A percentile compares a stretch with the other conserved stretches of the same genome.
These are phyloP conservation scores for Steinernema hermaphroditum DNA, from an alignment of 2,888 invertebrate species.

Conservation along the genomic window DNA sequence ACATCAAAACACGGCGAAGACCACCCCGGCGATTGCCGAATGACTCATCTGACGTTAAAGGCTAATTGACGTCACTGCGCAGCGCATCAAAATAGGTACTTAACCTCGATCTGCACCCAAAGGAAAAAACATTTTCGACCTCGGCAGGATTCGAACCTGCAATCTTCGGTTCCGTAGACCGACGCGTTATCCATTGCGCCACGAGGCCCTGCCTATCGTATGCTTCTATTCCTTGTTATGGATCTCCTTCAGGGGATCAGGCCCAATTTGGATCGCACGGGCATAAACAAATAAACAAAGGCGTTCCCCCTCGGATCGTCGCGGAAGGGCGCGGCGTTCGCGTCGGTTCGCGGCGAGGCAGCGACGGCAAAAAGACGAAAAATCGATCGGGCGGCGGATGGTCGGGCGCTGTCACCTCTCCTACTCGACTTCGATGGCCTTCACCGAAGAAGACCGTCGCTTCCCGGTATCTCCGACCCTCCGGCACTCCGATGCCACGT, in stretches of 20 bases:
- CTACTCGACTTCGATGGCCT: conserved; percentile 6
- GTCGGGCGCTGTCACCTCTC: background rate
- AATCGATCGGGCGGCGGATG: background rate
- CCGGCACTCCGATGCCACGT: too few relatives aligned
- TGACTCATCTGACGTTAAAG: background rate
- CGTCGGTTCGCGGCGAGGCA: background rate
- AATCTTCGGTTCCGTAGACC: too few relatives aligned
- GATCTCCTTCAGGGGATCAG: background rate
- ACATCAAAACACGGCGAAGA: background rate
- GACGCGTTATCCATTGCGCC: too few relatives aligned
- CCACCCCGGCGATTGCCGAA: background rate
- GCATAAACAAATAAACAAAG: background rate
- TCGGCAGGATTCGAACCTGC: too few relatives aligned
- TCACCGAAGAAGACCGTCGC: conserved; percentile 4
- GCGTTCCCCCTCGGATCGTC: background rate
- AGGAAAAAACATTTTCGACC: background rate
- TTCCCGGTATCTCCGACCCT: too few relatives aligned
- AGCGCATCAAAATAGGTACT: background rate
- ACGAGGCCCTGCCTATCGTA: background rate
- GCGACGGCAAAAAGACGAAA: background rate
- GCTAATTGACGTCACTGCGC: background rate
- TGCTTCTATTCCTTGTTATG: background rate
- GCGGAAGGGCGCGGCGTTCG: background rate
- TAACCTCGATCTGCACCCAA: background rate
- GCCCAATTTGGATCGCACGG: background rate